phyloP scores from a whole-genome alignment of 1,140 invertebrate genomes.

The Anadara kagoshimensis region DNA sequence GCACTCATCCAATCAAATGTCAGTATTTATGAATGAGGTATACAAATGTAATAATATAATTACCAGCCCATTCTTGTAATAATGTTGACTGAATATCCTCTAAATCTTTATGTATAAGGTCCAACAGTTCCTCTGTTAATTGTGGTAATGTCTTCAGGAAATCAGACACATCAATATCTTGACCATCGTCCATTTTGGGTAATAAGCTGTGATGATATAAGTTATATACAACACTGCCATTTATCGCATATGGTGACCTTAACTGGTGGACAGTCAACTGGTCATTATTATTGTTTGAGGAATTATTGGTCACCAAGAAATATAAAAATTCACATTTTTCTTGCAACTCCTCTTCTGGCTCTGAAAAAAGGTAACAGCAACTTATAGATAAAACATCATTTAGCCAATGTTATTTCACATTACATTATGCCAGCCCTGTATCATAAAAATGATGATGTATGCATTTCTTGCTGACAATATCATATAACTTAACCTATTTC shows the following conservation, averaged over 20 bases:
- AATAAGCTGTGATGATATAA: constrained; percentile 13
- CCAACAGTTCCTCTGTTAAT: constrained; percentile 6
- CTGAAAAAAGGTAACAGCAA: constrained; percentile 7
- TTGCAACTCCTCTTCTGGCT: constrained; percentile 38
- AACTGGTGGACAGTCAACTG: constrained; percentile 13
- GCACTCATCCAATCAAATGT: too few species aligned
- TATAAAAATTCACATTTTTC: constrained; percentile 18
- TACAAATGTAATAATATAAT: too few species aligned
- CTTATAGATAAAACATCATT: too few species aligned
- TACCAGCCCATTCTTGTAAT: constrained; percentile 22
- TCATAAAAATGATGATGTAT: too few species aligned
- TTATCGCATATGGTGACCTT: constrained; percentile 21
- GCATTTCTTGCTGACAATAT: too few species aligned
- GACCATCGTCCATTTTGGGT: background rate
- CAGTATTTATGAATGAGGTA: too few species aligned
- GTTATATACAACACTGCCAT: constrained; percentile 15
- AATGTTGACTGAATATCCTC: constrained; percentile 21
- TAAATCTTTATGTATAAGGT: constrained; percentile 4
- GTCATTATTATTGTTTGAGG: background rate
- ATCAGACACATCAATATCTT: background rate
- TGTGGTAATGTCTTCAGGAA: constrained; percentile 19
- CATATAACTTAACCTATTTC: too few species aligned
- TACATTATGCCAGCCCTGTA: too few species aligned
- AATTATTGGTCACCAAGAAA: constrained; percentile 18
- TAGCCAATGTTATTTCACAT: too few species aligned